Base-by-base conservation (phyloP, 2,888 invertebrate species). In the Margaritifera margaritifera region DNA sequence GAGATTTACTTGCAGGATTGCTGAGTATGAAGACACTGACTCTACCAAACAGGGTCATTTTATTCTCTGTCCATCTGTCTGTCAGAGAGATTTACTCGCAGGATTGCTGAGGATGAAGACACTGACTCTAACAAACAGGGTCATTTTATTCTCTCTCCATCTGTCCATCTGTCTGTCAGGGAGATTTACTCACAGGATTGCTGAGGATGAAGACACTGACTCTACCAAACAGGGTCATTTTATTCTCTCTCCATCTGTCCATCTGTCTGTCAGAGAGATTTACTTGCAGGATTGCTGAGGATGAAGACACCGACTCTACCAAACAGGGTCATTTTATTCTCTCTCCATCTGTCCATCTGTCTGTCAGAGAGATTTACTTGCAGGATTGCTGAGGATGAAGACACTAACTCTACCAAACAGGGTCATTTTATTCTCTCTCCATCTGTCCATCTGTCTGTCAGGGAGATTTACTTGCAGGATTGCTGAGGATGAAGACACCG, bases 71-170 rank as follows among this genome's bases (percentile, higher is more conserved):
- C 31, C 8, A 8, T 6, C 6, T 31, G 8, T 31, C n/a, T 31
- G 31, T 0, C 6, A 8, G 8, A 11, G 42, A 8, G 2, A 42
- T 24, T 20, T 63, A 86, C 90, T 84, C 79, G 91, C 94, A 5
- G 99, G 99, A 90, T 96, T 96, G 90, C 98, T 98, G 62, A 99
- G 92, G 91, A 99, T 99, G 91, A 97, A 99, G 66, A 97, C 93
- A 89, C 97, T 97, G 25, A 99, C 91, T 18, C 98, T 99, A 24
- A 99, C 99, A 70, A 99, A 93, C 81, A 99, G 91, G 57, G 99
- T 99, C 87, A 98, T 95, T 77, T 94, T 93, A 67, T 94, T 93
- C 80, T 31, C 31, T 31, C n/a, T n/a, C n/a, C n/a, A 6, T 31
- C 4, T 31, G 31, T 31, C 31, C 8, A 8, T 6, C 6, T 31